Evolutionary conservation across 2,113 vertebrate species (phyloP).

Genomic region (Amphilophus citrinellus): DNA sequence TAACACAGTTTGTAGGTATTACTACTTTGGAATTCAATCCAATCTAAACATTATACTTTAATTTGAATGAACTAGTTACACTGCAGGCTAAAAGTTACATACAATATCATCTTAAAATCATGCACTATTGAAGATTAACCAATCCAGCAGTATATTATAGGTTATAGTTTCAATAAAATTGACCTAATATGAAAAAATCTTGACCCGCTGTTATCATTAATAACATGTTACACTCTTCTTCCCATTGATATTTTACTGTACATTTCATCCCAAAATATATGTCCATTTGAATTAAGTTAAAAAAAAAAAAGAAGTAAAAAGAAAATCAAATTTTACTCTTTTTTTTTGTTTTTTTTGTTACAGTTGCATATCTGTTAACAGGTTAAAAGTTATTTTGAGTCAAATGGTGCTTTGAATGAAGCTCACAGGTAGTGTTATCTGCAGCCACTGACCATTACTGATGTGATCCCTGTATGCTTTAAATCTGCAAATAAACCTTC

Average conservation of each 20-base stretch:
- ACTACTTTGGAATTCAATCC: neutral
- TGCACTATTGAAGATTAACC: neutral
- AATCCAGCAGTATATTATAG: neutral
- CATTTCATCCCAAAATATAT: neutral
- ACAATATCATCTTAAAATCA: neutral
- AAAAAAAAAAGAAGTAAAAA: no score
- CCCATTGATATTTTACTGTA: neutral
- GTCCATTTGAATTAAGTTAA: no score
- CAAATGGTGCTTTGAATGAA: neutral
- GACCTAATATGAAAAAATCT: neutral
- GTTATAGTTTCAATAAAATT: neutral
- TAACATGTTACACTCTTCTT: neutral
- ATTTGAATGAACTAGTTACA: neutral
- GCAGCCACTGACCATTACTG: neutral
- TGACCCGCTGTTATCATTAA: neutral
- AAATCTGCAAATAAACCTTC: neutral
- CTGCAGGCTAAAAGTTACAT: no score
- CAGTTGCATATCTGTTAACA: rapidly evolving
- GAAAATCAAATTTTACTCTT: no score
- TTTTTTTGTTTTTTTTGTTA: neutral
- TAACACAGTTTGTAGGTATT: neutral
- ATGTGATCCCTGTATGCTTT: neutral
- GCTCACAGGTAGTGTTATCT: neutral
- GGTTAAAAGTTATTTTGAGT: neutral
- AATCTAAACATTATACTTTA: neutral